These are phyloP conservation scores for Calameuta filiformis DNA, from an alignment of 2,888 invertebrate species.

Conservation along the genomic window DNA sequence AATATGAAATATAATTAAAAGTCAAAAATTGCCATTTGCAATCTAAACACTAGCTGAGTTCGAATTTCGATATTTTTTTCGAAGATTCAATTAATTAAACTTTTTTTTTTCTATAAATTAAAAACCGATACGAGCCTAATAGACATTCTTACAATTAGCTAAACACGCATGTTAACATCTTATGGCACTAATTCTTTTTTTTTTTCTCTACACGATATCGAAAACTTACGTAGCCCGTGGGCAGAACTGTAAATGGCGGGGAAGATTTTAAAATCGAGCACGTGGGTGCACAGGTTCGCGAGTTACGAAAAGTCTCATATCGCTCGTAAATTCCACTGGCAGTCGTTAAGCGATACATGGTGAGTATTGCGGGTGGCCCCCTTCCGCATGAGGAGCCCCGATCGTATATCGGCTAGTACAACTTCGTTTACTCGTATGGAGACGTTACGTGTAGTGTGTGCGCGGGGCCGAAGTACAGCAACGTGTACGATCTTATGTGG, in stretches of 20 bases:
- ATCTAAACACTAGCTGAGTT: neutral
- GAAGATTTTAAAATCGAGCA: neutral
- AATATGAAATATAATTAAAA: neutral
- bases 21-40: neutral
- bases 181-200: neutral
- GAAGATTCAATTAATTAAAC: neutral
- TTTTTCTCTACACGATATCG: neutral
- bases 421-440: conserved; percentile 59
- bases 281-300: neutral
- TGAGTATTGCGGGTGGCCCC: conserved; percentile 61
- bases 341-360: conserved; percentile 46
- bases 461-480: conserved; percentile 8
- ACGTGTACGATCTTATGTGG: neutral
- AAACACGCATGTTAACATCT: neutral
- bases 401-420: conserved; percentile 62
- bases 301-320: conserved; percentile 3
- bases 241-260: neutral
- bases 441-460: conserved; percentile 52
- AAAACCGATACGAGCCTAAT: neutral
- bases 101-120: neutral
- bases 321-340: conserved; percentile 44
- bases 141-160: neutral
- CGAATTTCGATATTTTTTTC: neutral
- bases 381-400: conserved; percentile 44
- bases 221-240: neutral